These are phyloP conservation scores for Elanoides forficatus DNA, from an alignment of 2,113 vertebrate genomes.

Conservation along the genomic window DNA sequence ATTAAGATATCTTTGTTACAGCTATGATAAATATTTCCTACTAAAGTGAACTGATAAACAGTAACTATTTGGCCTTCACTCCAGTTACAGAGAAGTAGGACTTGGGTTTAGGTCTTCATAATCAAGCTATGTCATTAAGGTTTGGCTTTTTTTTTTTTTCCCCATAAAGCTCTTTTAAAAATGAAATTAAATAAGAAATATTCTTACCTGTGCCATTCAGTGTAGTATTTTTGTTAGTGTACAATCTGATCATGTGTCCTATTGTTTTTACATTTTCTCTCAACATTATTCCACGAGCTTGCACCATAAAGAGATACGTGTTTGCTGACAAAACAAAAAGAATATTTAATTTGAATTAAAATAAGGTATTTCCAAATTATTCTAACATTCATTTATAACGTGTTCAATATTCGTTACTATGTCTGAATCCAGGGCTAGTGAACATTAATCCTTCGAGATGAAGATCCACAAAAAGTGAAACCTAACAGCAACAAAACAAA, in stretches of 20 bases:
- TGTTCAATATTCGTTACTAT: neutral
- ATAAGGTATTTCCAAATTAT: neutral
- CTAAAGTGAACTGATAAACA: neutral
- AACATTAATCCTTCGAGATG: neutral
- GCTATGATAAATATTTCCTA: neutral
- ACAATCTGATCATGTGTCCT: conserved; percentile 92
- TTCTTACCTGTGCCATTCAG: conserved; percentile 91
- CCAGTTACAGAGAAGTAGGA: neutral
- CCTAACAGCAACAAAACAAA: neutral
- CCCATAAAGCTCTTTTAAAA: neutral
- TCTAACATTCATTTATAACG: neutral
- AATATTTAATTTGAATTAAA: conserved; percentile 13
- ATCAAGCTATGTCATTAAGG: neutral
- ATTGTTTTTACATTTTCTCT: conserved; percentile 95
- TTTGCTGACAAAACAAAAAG: conserved; percentile 80
- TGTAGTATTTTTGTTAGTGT: conserved; percentile 93
- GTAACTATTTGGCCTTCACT: neutral
- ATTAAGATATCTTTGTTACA: neutral
- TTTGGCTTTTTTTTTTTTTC: neutral
- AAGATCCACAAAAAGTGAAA: neutral
- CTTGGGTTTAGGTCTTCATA: neutral
- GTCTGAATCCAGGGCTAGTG: neutral
- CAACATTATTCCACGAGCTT: conserved; percentile 96
- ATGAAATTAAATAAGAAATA: neutral
- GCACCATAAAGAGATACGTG: conserved; percentile 97